These are phyloP conservation scores for Carettochelys insculpta DNA, from an alignment of 2,113 vertebrate species.

Conservation along the genomic window DNA sequence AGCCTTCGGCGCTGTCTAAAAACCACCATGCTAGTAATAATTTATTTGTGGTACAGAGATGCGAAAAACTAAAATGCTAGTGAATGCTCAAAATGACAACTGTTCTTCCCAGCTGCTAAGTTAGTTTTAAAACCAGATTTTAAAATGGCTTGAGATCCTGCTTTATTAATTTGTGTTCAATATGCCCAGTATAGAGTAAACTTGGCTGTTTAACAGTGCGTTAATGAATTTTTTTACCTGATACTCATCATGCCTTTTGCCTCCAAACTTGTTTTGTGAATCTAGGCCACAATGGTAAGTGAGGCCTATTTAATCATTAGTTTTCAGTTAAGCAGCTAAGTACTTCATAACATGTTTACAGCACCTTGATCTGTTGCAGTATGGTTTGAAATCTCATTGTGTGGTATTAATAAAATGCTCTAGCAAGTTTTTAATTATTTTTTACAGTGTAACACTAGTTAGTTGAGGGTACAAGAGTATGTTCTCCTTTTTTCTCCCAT, in stretches of 20 bases:
- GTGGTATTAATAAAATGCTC: neutral
- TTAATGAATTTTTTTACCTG: neutral
- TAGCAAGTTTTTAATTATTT: neutral
- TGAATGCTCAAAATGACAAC: constrained; percentile 7
- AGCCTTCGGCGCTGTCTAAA: neutral
- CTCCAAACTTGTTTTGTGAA: neutral
- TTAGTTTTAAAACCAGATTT: neutral
- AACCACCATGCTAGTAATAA: neutral
- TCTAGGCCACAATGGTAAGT: neutral
- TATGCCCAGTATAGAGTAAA: neutral
- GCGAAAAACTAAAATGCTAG: neutral
- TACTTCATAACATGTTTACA: neutral
- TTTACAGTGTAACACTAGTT: neutral
- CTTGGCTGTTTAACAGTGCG: neutral
- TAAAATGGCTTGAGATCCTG: constrained; percentile 16
- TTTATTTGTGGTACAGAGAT: neutral
- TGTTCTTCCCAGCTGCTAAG: neutral
- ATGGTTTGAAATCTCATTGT: neutral
- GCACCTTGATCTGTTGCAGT: neutral
- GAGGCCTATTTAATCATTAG: neutral
- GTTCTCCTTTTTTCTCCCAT: neutral
- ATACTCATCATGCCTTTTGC: neutral
- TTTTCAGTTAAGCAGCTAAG: rapidly evolving
- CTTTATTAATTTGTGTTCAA: constrained; percentile 25
- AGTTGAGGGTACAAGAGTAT: neutral